Evolutionary conservation across 2,797 vertebrate genomes (phyloP).

Genomic region (Bufotes viridis): DNA sequence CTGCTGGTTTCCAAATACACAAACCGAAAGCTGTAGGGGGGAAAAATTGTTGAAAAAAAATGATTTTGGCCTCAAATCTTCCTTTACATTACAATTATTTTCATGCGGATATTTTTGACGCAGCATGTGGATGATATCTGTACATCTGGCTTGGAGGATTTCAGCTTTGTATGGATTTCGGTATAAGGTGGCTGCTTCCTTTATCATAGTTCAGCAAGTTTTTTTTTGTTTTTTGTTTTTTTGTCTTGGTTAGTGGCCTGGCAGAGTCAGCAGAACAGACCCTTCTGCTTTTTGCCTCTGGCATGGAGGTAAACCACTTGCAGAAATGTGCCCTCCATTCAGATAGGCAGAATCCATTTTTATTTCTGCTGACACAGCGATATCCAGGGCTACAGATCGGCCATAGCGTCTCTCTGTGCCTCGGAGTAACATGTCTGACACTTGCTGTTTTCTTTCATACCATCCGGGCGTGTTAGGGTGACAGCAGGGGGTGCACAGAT

Average conservation of each 20-base stretch:
- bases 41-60: too few species aligned
- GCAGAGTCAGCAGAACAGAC: neutral
- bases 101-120: too few species aligned
- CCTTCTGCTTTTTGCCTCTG: neutral
- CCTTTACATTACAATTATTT: too few species aligned
- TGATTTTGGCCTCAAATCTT: too few species aligned
- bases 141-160: too few species aligned
- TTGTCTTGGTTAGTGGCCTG: neutral
- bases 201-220: neutral
- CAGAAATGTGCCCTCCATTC: neutral
- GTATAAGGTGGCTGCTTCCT: neutral
- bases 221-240: too few species aligned
- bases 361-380: neutral
- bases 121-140: too few species aligned
- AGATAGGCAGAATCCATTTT: neutral
- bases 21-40: too few species aligned
- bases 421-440: constrained; percentile 4
- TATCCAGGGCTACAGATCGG: neutral
- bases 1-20: too few species aligned
- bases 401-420: neutral
- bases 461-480: neutral
- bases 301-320: neutral
- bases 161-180: too few species aligned
- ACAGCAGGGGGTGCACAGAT: constrained; percentile 7
- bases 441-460: neutral